Base-by-base conservation (phyloP, 2,888 invertebrate species). In the Congeria kusceri region DNA sequence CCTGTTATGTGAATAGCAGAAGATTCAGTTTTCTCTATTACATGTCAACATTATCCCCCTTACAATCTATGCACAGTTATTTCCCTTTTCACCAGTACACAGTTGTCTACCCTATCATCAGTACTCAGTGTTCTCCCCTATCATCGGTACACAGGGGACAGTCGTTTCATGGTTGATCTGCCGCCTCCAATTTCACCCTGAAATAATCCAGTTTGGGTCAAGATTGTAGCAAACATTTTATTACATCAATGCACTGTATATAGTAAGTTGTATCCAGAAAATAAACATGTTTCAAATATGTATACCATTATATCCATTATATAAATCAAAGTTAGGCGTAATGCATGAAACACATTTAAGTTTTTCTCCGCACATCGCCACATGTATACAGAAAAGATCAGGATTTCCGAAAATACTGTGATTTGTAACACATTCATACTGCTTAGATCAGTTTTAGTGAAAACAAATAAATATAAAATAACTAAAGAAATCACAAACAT, bases 91-190 rank as follows among this genome's bases (percentile, higher is more conserved):
- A 11, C 39, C 39, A 7, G n/a, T 11, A 9, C 9, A 9, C 3
- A 39, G 39, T 39, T 39, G 39, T 11, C 39, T 9, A 11, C 39
- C 39, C 15, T 39, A 39, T 7, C 9, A 11, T 15, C 39, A 7
- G n/a, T 11, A 9, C 9, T 1, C 3, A 39, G 11, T 39, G 9
- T 13, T 7, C 39, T 39, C 39, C 39, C 53, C 53, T 53, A 53
- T 53, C 53, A 53, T 53, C 53, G 53, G 53, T 23, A 53, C 23
- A 53, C 23, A 20, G 53, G 53, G 20, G 53, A 53, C 53, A 53
- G 20, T 15, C 53, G 53, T 25, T 25, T 53, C 25, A 39, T 13
- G 39, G 5, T 5, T n/a, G 53, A 53, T 20, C n/a, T 53, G 13
- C 53, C 53, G 11, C 20, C 13, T 53, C 53, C 53, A 9, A 53